Base-by-base conservation (phyloP, 1,140 invertebrate species). In the Dinothrombium tinctorium region DNA sequence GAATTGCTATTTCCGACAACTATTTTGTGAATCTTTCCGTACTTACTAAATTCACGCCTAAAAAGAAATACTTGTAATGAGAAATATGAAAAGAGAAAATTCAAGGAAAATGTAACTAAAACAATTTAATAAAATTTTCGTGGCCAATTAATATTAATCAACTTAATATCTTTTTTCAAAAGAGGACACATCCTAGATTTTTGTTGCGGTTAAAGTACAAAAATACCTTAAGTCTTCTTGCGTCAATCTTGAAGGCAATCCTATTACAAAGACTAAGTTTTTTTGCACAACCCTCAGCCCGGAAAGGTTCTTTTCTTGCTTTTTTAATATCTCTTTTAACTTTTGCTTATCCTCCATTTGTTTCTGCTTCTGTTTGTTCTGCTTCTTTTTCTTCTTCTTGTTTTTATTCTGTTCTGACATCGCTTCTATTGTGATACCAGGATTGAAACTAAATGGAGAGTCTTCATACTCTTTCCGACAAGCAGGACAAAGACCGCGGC, bases 11-110 rank as follows among this genome's bases (percentile, higher is more conserved):
- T 38, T 66, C 95, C 96, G 61, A 96, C 92, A 52, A 95, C 90
- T 59, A 98, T 84, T 75, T 99, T 99, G 61, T 92, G 79, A 59
- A 98, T 96, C 69, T 94, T 95, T 15, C 94, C 94, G 69, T 90
- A 98, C 67, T 90, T 92, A 43, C 90, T 92, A 71, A 99, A 99
- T 25, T 47, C 46, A 35, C 45, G 40, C 33, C 41, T 46, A 21
- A 24, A 38, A 11, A 38, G 23, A 8, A 23, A 26, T 11, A 12
- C 9, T 20, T 4, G 15, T 8, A 35, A 35, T 22, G 14, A 36
- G 17, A 20, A 4, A 36, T 22, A 21, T 21, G 17, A 36, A 11
- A 35, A 17, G 5, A 36, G 14, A 36, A 3, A n/a, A n/a, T n/a
- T n/a, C n/a, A n/a, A n/a, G n/a, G n/a, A n/a, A n/a, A n/a, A n/a